These are phyloP conservation scores for silkworm (Bombyx mori) DNA, from an alignment of 1,140 invertebrate species.

Conservation along the genomic window DNA sequence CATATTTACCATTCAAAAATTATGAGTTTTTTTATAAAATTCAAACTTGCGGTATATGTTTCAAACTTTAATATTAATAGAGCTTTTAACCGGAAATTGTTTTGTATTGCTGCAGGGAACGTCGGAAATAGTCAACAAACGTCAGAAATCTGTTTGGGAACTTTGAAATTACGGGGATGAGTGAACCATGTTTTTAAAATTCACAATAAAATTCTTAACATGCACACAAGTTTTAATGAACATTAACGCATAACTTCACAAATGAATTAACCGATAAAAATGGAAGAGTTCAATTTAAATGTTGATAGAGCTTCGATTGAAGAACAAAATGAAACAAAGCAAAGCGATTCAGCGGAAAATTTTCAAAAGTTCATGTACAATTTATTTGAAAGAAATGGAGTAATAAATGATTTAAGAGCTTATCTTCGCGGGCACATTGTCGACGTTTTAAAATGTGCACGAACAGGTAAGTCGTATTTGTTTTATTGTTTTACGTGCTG, in stretches of 20 bases:
- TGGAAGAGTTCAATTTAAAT: conserved; percentile 19
- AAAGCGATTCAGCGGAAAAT: conserved; percentile 51
- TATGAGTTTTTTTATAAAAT: too few species aligned
- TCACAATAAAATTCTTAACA: background rate
- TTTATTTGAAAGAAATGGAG: conserved; percentile 72
- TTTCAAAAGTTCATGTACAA: conserved; percentile 71
- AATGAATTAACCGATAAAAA: conserved; percentile 16
- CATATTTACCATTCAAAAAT: too few species aligned
- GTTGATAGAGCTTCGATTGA: conserved; percentile 5
- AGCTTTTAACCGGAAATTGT: background rate
- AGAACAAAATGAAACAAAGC: conserved; percentile 17
- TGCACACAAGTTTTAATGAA: background rate
- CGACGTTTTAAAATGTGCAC: conserved; percentile 59
- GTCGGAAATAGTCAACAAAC: conserved; percentile 45
- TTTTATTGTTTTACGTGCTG: background rate
- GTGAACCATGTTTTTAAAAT: conserved; percentile 16
- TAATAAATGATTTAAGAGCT: conserved; percentile 67
- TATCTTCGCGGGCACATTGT: conserved; percentile 72
- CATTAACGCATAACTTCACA: conserved; percentile 2
- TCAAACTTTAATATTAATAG: too few species aligned
- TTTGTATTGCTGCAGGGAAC: conserved; percentile 4
- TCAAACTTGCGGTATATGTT: too few species aligned
- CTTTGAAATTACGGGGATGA: conserved; percentile 35
- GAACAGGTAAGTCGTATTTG: conserved; percentile 32
- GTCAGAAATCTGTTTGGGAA: conserved; percentile 44